Evolutionary conservation across 1,140 invertebrate genomes (phyloP).

Genomic region (Anoplophora glabripennis): DNA sequence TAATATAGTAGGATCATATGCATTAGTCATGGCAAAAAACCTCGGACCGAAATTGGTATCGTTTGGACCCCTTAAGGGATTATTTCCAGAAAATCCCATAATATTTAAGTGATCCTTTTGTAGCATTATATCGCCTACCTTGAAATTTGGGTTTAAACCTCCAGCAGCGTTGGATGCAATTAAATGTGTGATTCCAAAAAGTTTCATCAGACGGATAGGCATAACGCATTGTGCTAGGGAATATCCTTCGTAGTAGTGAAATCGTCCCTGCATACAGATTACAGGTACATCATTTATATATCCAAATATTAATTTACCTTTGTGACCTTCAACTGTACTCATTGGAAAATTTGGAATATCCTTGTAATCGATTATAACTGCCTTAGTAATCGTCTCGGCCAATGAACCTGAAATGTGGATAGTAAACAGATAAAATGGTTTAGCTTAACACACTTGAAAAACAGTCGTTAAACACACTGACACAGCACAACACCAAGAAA

Average conservation of each 20-base stretch:
- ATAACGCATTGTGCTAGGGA: constrained; percentile 84
- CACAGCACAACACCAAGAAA: too few relatives aligned
- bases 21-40: constrained; percentile 83
- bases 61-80: constrained; percentile 85
- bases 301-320: constrained; percentile 84
- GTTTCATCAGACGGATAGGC: constrained; percentile 91
- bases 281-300: constrained; percentile 70
- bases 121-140: constrained; percentile 93
- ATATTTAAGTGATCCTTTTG: constrained; percentile 95
- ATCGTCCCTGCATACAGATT: constrained; percentile 91
- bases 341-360: constrained; percentile 87
- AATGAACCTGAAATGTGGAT: constrained; percentile 61
- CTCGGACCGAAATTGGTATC: constrained; percentile 89
- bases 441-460: too few relatives aligned
- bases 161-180: constrained; percentile 94
- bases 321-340: constrained; percentile 85
- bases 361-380: constrained; percentile 73
- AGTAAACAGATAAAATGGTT: too few relatives aligned
- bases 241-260: constrained; percentile 95
- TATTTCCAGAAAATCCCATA: constrained; percentile 86
- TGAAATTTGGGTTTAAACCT: constrained; percentile 80
- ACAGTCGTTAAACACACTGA: too few relatives aligned
- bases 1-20: constrained; percentile 74
- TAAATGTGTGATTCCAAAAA: constrained; percentile 80
- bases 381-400: constrained; percentile 73